Conservation (phyloP, 1,140 invertebrate species). For the Pomacea maculata region DNA sequence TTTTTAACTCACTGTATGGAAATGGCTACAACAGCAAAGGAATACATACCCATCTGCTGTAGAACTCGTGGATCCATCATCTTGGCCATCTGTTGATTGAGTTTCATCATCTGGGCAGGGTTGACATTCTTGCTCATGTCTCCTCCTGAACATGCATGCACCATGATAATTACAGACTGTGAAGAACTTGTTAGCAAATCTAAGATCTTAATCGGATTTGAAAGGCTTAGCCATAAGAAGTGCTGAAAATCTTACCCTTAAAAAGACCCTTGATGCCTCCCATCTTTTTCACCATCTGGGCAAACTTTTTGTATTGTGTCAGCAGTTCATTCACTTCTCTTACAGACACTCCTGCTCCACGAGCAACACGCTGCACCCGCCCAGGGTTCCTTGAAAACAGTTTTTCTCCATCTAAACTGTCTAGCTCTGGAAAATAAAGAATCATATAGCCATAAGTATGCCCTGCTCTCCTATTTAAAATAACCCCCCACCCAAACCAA, state of each 20-base stretch:
- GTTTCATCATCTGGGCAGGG: constrained; percentile 96
- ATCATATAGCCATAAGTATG: neutral
- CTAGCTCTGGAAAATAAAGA: constrained; percentile 77
- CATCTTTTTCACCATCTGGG: constrained; percentile 99
- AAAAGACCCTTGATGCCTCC: constrained; percentile 99
- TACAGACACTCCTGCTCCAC: constrained; percentile 93
- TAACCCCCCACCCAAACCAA: too few species aligned
- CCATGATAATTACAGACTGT: neutral
- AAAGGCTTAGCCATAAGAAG: neutral
- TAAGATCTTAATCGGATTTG: neutral
- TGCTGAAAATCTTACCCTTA: constrained; percentile 71
- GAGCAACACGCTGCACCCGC: constrained; percentile 86
- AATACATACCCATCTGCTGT: constrained; percentile 84
- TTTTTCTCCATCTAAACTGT: constrained; percentile 96
- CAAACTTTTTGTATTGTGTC: constrained; percentile 98
- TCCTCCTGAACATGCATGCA: constrained; percentile 73
- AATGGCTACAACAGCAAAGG: neutral
- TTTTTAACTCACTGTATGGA: too few species aligned
- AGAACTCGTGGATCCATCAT: constrained; percentile 99
- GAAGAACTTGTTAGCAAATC: neutral
- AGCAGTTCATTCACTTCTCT: constrained; percentile 98
- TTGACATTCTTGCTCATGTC: constrained; percentile 99
- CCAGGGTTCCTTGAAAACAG: constrained; percentile 94
- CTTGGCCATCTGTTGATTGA: constrained; percentile 99
- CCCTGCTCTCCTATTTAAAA: too few species aligned